These are phyloP conservation scores for Arnoldichthys spilopterus DNA, from an alignment of 2,797 vertebrate genomes.

Conservation along the genomic window DNA sequence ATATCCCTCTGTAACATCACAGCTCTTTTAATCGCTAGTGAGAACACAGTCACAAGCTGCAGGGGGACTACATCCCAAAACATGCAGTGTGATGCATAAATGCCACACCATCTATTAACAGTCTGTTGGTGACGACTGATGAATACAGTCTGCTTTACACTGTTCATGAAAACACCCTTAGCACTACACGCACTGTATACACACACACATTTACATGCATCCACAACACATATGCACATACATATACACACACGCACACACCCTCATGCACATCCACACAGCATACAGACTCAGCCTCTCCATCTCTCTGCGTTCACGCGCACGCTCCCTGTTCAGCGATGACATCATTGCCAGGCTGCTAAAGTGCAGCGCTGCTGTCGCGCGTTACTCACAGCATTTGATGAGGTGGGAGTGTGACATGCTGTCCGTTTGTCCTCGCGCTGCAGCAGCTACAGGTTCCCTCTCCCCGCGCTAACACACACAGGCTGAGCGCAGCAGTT, in stretches of 20 bases:
- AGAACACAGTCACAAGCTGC: background rate
- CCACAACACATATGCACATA: background rate
- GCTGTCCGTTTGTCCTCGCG: slow-evolving; percentile 73
- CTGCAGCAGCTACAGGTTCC: slow-evolving; percentile 74
- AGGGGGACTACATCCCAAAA: background rate
- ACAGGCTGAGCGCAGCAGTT: slow-evolving; percentile 6
- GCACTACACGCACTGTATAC: background rate
- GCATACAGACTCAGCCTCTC: slow-evolving; percentile 39
- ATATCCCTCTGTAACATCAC: background rate
- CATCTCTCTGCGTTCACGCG: slow-evolving; percentile 34
- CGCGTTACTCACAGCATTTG: slow-evolving; percentile 95
- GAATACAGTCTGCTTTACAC: too few species aligned
- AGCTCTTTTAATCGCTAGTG: background rate
- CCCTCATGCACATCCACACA: slow-evolving; percentile 12
- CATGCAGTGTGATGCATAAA: background rate
- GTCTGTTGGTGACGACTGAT: too few species aligned
- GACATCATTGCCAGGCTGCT: slow-evolving; percentile 52
- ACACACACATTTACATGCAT: background rate
- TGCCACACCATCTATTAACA: too few species aligned
- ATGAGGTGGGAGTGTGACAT: slow-evolving; percentile 98
- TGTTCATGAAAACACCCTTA: too few species aligned
- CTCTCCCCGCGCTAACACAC: slow-evolving; percentile 37
- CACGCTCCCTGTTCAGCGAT: slow-evolving; percentile 43
- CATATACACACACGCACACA: background rate
- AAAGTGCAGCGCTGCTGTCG: slow-evolving; percentile 23